Evolutionary conservation across 2,113 vertebrate genomes (phyloP).

Genomic region (Nansenia antarctica): DNA sequence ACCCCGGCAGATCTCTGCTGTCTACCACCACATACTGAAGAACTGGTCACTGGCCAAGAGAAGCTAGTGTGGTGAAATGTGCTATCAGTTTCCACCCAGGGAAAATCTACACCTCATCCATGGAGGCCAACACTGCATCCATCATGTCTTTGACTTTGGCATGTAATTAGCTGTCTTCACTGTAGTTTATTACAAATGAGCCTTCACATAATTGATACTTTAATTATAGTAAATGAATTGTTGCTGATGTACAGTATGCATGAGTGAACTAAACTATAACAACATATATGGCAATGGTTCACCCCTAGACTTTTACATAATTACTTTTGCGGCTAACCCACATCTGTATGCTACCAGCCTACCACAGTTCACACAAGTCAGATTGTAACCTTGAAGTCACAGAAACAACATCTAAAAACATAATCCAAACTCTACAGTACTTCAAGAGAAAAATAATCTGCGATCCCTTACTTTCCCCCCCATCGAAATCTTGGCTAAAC

Average conservation of each 20-base stretch:
- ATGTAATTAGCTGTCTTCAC: not conserved
- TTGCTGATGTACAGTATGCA: not conserved
- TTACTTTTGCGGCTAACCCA: conserved; percentile 23
- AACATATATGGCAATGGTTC: too few species aligned
- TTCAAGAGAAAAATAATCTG: conserved; percentile 34
- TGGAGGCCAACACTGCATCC: not conserved
- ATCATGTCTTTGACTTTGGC: not conserved
- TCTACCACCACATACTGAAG: not conserved
- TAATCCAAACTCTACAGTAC: not conserved
- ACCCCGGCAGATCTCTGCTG: too few species aligned
- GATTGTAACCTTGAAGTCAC: conserved; percentile 4
- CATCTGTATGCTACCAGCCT: conserved; percentile 58
- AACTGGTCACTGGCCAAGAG: not conserved
- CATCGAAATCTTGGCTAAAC: conserved; percentile 15
- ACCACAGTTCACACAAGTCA: too few species aligned
- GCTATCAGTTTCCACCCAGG: not conserved
- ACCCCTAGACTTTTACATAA: too few species aligned
- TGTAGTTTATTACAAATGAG: not conserved
- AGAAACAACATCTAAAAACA: conserved; percentile 18
- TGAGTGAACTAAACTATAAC: too few species aligned
- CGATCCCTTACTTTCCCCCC: conserved; percentile 23
- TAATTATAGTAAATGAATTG: not conserved
- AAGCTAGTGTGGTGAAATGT: not conserved
- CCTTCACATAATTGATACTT: not conserved
- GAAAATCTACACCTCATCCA: not conserved